Evolutionary conservation across 2,888 invertebrate genomes (phyloP).

Genomic region (Hypomecis atomaria): DNA sequence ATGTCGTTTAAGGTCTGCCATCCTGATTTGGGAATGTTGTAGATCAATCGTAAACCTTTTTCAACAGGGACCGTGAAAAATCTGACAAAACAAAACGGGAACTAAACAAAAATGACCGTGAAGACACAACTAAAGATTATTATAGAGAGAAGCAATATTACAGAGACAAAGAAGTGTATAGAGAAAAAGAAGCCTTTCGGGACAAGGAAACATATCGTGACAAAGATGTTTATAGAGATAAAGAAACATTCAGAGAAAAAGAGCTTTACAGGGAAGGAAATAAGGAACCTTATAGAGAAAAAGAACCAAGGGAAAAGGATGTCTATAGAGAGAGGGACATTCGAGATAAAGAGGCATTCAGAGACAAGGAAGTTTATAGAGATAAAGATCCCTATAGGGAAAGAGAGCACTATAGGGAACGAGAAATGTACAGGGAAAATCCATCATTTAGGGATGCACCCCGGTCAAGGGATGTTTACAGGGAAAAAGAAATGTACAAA

Average conservation of each 20-base stretch:
- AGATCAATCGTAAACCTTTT: constrained; percentile 64
- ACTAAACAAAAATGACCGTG: constrained; percentile 69
- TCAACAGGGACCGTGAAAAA: constrained; percentile 78
- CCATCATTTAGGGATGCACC: constrained; percentile 60
- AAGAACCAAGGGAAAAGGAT: constrained; percentile 69
- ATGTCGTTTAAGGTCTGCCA: constrained; percentile 65
- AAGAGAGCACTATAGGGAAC: constrained; percentile 68
- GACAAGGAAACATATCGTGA: constrained; percentile 68
- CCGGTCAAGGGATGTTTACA: constrained; percentile 63
- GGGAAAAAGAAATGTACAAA: constrained; percentile 66
- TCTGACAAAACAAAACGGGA: constrained; percentile 75
- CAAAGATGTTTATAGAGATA: constrained; percentile 62
- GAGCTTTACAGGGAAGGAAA: constrained; percentile 55
- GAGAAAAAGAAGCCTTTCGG: constrained; percentile 60
- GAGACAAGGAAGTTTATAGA: constrained; percentile 71
- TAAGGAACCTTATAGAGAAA: constrained; percentile 54
- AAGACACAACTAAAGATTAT: constrained; percentile 77
- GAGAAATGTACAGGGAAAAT: constrained; percentile 66
- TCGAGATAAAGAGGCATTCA: constrained; percentile 68
- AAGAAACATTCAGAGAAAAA: constrained; percentile 61
- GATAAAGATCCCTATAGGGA: constrained; percentile 78
- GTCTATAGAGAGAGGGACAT: constrained; percentile 69
- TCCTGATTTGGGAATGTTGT: constrained; percentile 61
- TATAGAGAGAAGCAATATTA: constrained; percentile 79
- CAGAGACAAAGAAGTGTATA: constrained; percentile 67